A percentile compares a stretch with the other conserved stretches of the same genome.
These are phyloP conservation scores for Aix galericulata DNA, from an alignment of 2,113 vertebrate species.

Conservation along the genomic window DNA sequence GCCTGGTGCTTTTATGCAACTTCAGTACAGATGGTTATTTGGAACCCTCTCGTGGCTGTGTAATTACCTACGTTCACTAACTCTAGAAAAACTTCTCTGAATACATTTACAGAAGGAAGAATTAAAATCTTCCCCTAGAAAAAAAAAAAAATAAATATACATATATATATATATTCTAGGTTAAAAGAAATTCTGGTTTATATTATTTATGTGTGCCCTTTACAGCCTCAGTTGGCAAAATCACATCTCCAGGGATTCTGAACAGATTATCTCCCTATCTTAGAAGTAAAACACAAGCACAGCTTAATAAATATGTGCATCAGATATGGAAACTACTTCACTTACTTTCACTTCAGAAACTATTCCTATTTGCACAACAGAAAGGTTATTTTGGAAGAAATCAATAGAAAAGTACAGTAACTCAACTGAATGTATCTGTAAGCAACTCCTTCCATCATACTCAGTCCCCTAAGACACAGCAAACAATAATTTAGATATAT, in stretches of 20 bases:
- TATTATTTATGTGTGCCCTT: not conserved
- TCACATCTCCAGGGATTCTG: not conserved
- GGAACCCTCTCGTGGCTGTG: not conserved
- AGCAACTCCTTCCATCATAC: not conserved
- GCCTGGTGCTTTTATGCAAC: not conserved
- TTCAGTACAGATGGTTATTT: not conserved
- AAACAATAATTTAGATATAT: constrained; percentile 15
- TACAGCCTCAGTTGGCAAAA: not conserved
- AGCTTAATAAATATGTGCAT: not conserved
- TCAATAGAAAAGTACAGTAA: not conserved
- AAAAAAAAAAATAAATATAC: constrained; percentile 3
- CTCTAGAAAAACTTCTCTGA: not conserved
- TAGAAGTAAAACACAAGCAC: not conserved
- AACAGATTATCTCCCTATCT: not conserved
- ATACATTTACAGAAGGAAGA: not conserved
- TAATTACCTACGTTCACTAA: not conserved
- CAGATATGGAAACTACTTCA: not conserved
- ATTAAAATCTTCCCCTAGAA: not conserved
- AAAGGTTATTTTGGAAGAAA: not conserved
- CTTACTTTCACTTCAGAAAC: not conserved
- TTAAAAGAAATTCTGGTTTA: not conserved
- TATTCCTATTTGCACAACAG: not conserved
- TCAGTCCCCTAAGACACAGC: not conserved
- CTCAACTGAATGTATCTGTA: not conserved
- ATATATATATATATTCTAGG: not conserved